A percentile compares a stretch with the other conserved stretches of the same genome.
phyloP scores from a whole-genome alignment of 2,113 vertebrate genomes.

The Mus spicilegus region DNA sequence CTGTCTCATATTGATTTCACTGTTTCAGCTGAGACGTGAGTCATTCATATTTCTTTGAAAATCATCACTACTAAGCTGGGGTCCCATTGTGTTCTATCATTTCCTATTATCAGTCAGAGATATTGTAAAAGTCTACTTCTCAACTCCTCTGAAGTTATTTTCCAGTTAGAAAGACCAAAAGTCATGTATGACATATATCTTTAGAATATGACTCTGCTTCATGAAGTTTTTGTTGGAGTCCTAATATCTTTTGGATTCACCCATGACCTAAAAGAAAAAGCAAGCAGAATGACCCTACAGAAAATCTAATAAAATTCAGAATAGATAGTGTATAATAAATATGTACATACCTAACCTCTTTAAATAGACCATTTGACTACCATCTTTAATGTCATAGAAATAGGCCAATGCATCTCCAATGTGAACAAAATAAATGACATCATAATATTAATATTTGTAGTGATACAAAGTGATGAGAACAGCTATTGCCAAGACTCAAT shows the following conservation, averaged over 20 bases:
- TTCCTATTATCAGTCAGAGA: conserved; percentile 58
- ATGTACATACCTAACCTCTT: neutral
- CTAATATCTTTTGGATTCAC: neutral
- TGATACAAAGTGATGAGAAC: neutral
- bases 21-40: conserved; percentile 65
- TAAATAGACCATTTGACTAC: neutral
- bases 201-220: neutral
- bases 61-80: conserved; percentile 67
- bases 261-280: neutral
- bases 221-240: neutral
- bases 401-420: neutral
- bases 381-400: neutral
- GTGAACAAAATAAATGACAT: neutral
- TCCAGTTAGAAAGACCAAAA: neutral
- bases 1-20: conserved; percentile 72
- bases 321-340: neutral
- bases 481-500: neutral
- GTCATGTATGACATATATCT: neutral
- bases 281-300: neutral
- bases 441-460: neutral
- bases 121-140: conserved; percentile 40
- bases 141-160: neutral
- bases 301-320: neutral
- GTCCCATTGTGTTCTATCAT: conserved; percentile 50
- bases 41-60: conserved; percentile 75